phyloP scores from a whole-genome alignment of 2,797 vertebrate genomes.

The Iguana delicatissima region DNA sequence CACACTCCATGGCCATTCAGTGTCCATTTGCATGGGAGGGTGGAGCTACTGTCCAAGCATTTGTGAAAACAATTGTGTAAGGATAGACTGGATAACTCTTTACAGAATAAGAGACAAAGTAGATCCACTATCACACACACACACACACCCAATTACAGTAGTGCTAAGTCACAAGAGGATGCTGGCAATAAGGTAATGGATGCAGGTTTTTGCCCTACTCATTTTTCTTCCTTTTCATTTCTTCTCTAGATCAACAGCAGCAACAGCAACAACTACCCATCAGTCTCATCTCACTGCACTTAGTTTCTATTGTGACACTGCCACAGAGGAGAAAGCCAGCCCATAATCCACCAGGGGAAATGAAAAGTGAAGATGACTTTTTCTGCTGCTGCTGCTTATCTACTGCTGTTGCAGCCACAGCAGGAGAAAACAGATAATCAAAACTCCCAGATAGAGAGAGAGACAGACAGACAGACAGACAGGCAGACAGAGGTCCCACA shows the following conservation, averaged over 20 bases:
- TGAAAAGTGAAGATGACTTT: neutral
- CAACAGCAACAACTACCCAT: neutral
- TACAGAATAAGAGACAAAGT: too few relatives aligned
- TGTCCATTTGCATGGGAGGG: too few relatives aligned
- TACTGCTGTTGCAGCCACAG: neutral
- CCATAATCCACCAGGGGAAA: neutral
- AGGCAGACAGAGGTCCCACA: too few relatives aligned
- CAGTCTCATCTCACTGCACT: too few relatives aligned
- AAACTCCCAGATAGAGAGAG: neutral
- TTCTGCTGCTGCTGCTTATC: neutral
- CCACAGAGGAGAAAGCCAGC: neutral
- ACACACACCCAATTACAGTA: too few relatives aligned
- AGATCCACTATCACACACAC: too few relatives aligned
- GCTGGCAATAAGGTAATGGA: neutral
- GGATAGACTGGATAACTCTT: too few relatives aligned
- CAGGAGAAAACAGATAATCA: neutral
- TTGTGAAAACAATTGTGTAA: too few relatives aligned
- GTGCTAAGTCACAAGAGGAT: too few relatives aligned
- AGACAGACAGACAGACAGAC: too few relatives aligned
- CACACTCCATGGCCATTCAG: too few relatives aligned
- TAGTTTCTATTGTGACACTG: neutral
- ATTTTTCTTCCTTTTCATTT: neutral
- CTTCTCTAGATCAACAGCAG: neutral
- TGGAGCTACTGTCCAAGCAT: too few relatives aligned
- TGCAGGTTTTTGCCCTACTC: neutral